phyloP scores from a whole-genome alignment of 2,888 invertebrate species.

The Nezara viridula region DNA sequence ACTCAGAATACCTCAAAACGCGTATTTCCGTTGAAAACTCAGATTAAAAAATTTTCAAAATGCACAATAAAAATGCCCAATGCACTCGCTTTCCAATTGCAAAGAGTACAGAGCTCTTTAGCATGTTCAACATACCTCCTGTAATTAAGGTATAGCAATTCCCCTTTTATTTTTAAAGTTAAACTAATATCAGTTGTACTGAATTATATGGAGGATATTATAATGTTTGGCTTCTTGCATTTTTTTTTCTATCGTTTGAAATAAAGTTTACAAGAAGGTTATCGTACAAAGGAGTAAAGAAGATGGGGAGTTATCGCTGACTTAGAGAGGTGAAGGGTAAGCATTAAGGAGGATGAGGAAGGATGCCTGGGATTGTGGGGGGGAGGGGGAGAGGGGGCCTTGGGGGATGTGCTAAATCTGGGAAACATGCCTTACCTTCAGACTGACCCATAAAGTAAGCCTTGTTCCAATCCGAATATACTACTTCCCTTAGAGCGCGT shows the following conservation, averaged over 20 bases:
- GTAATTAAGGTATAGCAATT: no score
- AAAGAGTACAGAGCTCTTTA: no score
- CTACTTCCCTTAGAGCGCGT: conserved; percentile 10
- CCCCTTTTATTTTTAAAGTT: no score
- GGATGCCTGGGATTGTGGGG: conserved; percentile 45
- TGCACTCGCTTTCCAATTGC: no score
- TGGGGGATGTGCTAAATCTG: conserved; percentile 28
- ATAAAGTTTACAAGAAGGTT: background rate
- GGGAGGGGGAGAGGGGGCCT: background rate
- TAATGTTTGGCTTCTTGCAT: background rate
- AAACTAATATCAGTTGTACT: no score
- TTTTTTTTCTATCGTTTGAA: background rate
- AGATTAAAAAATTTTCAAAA: no score
- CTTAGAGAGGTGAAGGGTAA: conserved; percentile 44
- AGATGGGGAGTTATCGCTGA: conserved; percentile 33
- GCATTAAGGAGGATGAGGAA: conserved; percentile 37
- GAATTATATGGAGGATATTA: no score
- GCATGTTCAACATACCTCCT: no score
- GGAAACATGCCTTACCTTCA: conserved; percentile 28
- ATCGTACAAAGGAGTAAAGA: background rate
- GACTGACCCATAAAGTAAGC: conserved; percentile 7
- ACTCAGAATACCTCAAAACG: no score
- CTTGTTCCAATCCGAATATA: conserved; percentile 32
- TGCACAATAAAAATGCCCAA: no score
- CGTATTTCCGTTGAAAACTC: no score